Evolutionary conservation across 2,888 invertebrate genomes (phyloP), one percentile per base, ranked within the genome.

Genomic region (Isotomurus palustris): DNA sequence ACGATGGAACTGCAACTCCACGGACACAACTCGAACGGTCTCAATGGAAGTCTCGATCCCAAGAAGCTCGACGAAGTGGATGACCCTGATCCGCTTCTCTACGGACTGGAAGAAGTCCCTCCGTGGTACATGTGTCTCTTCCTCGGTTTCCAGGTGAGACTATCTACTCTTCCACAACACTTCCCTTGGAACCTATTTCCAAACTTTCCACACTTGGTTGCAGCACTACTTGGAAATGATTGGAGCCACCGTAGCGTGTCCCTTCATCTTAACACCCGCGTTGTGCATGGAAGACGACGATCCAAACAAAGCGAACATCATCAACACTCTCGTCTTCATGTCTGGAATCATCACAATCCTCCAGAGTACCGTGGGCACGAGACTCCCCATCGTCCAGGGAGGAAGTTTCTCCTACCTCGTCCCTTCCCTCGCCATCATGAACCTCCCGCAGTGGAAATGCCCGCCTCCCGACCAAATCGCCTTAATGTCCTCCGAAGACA

Each of bases 191-290:
- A n/a, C n/a, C n/a, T n/a, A n/a, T n/a, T n/a, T 14, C 32, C 32
- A 14, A 32, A 32, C 32, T 14, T 32, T 32, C 32, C 14, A 32
- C 8, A 40, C 10, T 40, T 43, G 22, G n/a, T 17, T 40, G 2
- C 75, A 88, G 83, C 88, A 88, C 73, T 88, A 88, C 74, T 75
- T 88, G 67, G 90, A 89, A 0, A 89, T 90, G 86, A 87, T 91
- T 60, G 90, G 89, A 0, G 87, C 87, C 0, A 88, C 89, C 36
- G 85, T 90, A 6, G 84, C 88, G 1, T 87, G 88, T 68, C 89
- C 89, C 0, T 87, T 89, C 72, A 84, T 90, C 61, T 75, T 90
- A 58, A 85, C 87, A 12, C 86, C 87, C 0, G 85, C 87, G 1
- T 79, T 90, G 2, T 90, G 89, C 74, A 87, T 89, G 84, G 79